A percentile compares a stretch with the other conserved stretches of the same genome.
Conservation (phyloP, 2,113 vertebrate genomes). For the Blennius ocellaris region DNA sequence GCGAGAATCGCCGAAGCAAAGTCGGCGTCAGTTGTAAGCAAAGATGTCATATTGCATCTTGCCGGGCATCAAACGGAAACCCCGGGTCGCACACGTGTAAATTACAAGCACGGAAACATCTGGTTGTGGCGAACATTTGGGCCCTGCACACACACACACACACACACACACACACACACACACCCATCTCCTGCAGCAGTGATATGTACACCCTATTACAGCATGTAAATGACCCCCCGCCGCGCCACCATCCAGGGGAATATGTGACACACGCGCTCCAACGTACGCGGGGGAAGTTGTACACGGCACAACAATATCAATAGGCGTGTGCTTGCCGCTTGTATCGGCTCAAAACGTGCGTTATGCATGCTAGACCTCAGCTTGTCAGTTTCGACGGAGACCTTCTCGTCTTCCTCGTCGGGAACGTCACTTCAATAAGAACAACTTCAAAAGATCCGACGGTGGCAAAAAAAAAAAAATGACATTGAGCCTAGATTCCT, state of each 20-base stretch:
- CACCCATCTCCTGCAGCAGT: conserved; percentile 48
- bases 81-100: conserved; percentile 40
- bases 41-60: conserved; percentile 65
- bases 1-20: conserved; percentile 14
- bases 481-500: neutral
- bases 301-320: neutral
- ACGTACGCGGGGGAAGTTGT: conserved; percentile 20
- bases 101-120: conserved; percentile 40
- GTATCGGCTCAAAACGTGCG: neutral
- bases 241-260: conserved; percentile 29
- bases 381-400: conserved; percentile 40
- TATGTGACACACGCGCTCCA: conserved; percentile 23
- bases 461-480: conserved; percentile 7
- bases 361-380: conserved; percentile 24
- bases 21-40: conserved; percentile 26
- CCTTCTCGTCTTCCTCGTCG: neutral
- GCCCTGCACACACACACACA: no score
- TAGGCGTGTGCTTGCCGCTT: neutral
- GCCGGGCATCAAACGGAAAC: conserved; percentile 59
- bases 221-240: conserved; percentile 76
- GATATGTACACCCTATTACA: conserved; percentile 70
- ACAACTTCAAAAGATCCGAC: conserved; percentile 25
- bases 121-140: conserved; percentile 34
- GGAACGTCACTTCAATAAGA: conserved; percentile 1
- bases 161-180: no score